Evolutionary conservation across 2,797 vertebrate species (phyloP), one percentile per base, ranked within the genome.

Genomic region (Anisognathus igniventris): DNA sequence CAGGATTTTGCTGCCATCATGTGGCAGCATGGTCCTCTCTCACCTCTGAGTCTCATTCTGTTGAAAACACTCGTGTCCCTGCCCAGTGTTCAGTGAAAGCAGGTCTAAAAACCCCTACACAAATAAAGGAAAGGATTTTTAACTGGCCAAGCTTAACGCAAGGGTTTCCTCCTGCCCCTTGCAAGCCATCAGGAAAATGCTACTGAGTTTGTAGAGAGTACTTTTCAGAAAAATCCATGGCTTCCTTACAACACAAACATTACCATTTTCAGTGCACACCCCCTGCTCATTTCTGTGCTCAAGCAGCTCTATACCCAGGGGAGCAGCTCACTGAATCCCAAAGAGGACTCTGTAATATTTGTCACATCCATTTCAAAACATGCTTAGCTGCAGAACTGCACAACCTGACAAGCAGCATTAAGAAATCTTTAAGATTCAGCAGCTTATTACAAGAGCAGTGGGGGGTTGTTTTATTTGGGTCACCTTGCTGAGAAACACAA

Each of bases 1-100:
- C 24, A 33, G 85, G 73, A 53, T 56, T 77, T 83, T 95, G 93
- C 97, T 96, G 97, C 97, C 98, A 96, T 84, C 97, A 1, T 93
- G 97, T 94, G 98, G 97, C 75, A 28, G 28, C 44, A 25, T 0
- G 2, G 14, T 12, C 13, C 14, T 20, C 65, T 57, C 14, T 24
- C 35, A 39, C 14, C 72, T 64, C 75, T 0, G 1, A 30, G 12
- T 11, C 18, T 37, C 23, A 3, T 18, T 25, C 62, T 44, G 20
- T 2, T 17, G 31, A 74, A 80, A 86, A 51, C 27, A 14, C 14
- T 15, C 3, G 2, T 4, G 16, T 56, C 22, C n/a, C 23, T 16
- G n/a, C 16, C 16, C 37, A 37, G 7, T 2, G 5, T 8, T 71
- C 73, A 61, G 23, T 1, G 8, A 44, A 67, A 62, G 10, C 6